Evolutionary conservation across 2,888 invertebrate genomes (phyloP).

Genomic region (Bellardia bayeri): DNA sequence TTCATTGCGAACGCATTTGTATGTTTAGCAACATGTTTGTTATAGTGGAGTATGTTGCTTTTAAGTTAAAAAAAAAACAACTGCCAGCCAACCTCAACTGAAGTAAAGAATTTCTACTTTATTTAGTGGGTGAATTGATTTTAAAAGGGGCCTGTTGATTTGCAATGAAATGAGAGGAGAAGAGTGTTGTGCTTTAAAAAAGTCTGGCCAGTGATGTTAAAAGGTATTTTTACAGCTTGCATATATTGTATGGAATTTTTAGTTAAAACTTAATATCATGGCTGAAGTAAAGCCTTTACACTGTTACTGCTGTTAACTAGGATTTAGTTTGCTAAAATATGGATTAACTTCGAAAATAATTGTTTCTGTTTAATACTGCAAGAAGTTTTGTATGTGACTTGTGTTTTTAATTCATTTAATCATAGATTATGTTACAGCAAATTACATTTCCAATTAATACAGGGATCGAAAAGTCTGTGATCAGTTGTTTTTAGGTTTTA

Average conservation of each 20-base stretch:
- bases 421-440: background rate
- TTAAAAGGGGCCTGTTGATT: background rate
- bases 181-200: background rate
- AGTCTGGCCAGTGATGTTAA: background rate
- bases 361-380: background rate
- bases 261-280: background rate
- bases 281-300: slow-evolving; percentile 3
- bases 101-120: background rate
- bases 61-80: background rate
- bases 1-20: slow-evolving; percentile 6
- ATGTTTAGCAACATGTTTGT: slow-evolving; percentile 24
- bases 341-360: background rate
- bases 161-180: background rate
- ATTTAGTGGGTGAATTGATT: slow-evolving; percentile 27
- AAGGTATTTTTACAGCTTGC: background rate
- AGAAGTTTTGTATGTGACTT: background rate
- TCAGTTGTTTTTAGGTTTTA: too few relatives aligned
- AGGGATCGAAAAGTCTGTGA: too few relatives aligned
- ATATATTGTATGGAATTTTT: background rate
- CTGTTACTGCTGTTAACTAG: background rate
- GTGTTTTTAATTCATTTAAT: background rate
- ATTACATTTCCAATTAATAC: too few relatives aligned
- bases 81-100: background rate
- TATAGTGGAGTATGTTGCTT: background rate
- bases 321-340: background rate